These are phyloP conservation scores for Bellardia pandia DNA, from an alignment of 2,888 invertebrate genomes.

Conservation along the genomic window DNA sequence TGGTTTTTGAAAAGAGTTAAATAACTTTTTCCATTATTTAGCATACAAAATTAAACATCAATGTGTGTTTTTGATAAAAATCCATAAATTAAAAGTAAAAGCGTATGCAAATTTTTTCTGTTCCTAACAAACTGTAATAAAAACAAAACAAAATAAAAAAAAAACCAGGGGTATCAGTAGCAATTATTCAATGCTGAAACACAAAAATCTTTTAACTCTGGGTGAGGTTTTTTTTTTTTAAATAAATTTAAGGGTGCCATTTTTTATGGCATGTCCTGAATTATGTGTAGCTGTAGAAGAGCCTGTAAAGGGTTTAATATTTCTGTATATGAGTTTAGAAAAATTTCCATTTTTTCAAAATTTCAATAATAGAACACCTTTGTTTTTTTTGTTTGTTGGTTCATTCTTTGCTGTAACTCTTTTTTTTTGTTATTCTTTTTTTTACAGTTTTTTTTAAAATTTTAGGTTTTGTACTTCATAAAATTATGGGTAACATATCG, in stretches of 20 bases:
- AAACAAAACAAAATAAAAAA: too few relatives aligned
- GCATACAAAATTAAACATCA: conserved; percentile 66
- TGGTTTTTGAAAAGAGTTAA: conserved; percentile 69
- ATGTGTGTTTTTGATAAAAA: conserved; percentile 64
- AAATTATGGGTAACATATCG: conserved; percentile 68
- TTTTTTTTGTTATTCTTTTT: conserved; percentile 56
- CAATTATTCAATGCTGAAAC: conserved; percentile 69
- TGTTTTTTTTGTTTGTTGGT: conserved; percentile 24
- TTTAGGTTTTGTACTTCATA: conserved; percentile 35
- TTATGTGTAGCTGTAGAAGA: conserved; percentile 15
- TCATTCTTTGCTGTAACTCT: conserved; percentile 51
- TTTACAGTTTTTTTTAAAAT: conserved; percentile 17
- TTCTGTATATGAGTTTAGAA: background rate
- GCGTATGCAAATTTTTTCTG: conserved; percentile 75
- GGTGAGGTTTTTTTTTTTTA: conserved; percentile 57
- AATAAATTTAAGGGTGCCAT: conserved; percentile 63
- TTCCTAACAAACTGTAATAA: background rate
- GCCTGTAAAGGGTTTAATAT: conserved; percentile 66
- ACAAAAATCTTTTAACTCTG: conserved; percentile 54
- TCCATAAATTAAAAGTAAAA: conserved; percentile 69
- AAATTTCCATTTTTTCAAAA: conserved; percentile 66
- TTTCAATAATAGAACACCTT: conserved; percentile 57
- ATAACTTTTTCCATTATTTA: conserved; percentile 33
- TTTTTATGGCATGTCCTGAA: conserved; percentile 41
- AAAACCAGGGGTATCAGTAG: conserved; percentile 69